phyloP scores from a whole-genome alignment of 2,888 invertebrate species.

The Atrina japonica region DNA sequence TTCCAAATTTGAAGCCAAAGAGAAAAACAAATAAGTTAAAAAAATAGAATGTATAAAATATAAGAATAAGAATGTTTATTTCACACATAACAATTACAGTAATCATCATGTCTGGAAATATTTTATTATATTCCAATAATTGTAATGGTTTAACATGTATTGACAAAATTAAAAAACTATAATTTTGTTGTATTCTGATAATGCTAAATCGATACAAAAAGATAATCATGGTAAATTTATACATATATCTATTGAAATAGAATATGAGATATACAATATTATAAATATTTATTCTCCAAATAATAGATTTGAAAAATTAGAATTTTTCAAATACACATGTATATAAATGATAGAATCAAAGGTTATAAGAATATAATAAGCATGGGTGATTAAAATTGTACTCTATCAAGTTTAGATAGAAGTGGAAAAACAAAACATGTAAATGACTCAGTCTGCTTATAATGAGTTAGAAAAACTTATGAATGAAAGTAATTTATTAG shows the following conservation, averaged over 20 bases:
- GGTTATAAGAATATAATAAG: conserved; percentile 3
- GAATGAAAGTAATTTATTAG: conserved; percentile 2
- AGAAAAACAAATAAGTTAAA: too few species aligned
- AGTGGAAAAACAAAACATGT: conserved; percentile 2
- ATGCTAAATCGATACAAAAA: conserved; percentile 9
- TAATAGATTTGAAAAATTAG: conserved; percentile 11
- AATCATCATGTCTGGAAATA: too few species aligned
- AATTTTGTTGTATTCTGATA: neutral
- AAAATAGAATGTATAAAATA: too few species aligned
- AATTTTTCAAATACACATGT: conserved; percentile 21
- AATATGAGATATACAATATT: conserved; percentile 18
- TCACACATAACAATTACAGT: too few species aligned
- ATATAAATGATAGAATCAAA: neutral
- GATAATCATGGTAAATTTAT: too few species aligned
- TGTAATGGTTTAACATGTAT: conserved; percentile 7
- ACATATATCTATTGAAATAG: conserved; percentile 2
- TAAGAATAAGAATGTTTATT: too few species aligned
- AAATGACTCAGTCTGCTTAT: too few species aligned
- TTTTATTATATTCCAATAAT: too few species aligned
- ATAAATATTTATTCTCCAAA: conserved; percentile 36
- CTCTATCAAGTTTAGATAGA: conserved; percentile 7
- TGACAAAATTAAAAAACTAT: neutral
- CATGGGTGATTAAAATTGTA: conserved; percentile 16
- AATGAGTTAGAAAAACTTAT: neutral
- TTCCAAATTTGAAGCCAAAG: too few species aligned